Conservation (phyloP, 23 tunicate species). For the Ascidia mentula region DNA sequence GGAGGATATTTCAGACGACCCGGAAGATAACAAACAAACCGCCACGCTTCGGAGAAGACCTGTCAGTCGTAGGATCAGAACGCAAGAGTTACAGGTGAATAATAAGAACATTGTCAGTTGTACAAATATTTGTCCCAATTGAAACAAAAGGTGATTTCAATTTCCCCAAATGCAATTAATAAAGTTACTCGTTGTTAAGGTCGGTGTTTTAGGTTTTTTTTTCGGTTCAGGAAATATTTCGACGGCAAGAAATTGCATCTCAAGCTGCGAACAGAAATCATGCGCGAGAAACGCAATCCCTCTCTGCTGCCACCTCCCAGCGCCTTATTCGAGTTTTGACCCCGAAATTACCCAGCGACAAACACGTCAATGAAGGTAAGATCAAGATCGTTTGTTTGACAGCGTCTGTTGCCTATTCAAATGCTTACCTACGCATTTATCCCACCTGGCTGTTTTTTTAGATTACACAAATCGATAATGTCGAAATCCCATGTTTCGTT, state of each 20-base stretch:
- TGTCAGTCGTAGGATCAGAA: slow-evolving; percentile 41
- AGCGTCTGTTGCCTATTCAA: too few relatives aligned
- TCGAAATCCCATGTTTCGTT: too few relatives aligned
- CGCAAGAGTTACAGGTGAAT: slow-evolving; percentile 58
- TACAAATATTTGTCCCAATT: too few relatives aligned
- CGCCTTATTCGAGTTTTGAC: slow-evolving; percentile 52
- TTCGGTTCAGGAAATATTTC: not conserved
- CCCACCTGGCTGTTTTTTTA: too few relatives aligned
- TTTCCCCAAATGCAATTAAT: too few relatives aligned
- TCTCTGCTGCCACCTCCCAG: slow-evolving; percentile 25
- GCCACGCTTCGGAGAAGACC: slow-evolving; percentile 74
- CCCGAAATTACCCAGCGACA: slow-evolving; percentile 28
- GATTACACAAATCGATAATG: too few relatives aligned
- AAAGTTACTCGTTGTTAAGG: too few relatives aligned
- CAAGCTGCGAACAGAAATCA: not conserved
- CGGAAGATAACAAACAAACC: slow-evolving; percentile 35
- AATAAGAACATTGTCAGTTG: too few relatives aligned
- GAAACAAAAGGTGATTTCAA: too few relatives aligned
- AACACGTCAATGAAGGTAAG: not conserved
- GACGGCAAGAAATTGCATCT: not conserved
- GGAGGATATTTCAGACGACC: slow-evolving; percentile 48
- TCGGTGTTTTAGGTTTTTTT: not conserved
- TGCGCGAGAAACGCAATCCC: slow-evolving; percentile 17
- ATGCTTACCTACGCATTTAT: too few relatives aligned
- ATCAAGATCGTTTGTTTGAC: too few relatives aligned